Conservation (phyloP, 2,113 vertebrate species). For the Halichoeres trimaculatus region DNA sequence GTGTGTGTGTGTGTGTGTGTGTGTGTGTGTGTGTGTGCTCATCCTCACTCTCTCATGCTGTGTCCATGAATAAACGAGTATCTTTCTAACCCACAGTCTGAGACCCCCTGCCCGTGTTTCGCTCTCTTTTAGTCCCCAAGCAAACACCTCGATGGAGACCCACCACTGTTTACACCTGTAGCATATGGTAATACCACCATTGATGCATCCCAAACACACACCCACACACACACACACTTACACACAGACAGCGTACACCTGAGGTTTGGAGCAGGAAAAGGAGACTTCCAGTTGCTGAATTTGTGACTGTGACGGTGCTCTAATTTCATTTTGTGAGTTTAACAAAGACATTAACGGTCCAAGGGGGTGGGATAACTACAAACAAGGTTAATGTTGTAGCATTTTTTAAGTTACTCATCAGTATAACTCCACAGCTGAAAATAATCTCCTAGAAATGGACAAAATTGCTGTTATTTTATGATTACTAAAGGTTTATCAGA, state of each 20-base stretch:
- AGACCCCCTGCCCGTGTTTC: conserved; percentile 44
- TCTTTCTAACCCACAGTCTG: conserved; percentile 9
- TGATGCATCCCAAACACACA: conserved; percentile 18
- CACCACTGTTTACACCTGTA: conserved; percentile 63
- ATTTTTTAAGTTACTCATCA: too few relatives aligned
- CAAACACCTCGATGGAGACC: conserved; percentile 52
- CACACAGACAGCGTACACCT: conserved; percentile 11
- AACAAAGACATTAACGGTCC: neutral
- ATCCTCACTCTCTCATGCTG: conserved; percentile 29
- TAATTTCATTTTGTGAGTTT: neutral
- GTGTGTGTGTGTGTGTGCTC: conserved; percentile 5
- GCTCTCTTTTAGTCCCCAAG: conserved; percentile 45
- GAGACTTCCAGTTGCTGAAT: conserved; percentile 11
- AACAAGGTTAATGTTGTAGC: too few relatives aligned
- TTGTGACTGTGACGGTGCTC: neutral
- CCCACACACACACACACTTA: neutral
- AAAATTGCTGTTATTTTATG: too few relatives aligned
- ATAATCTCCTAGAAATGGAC: neutral
- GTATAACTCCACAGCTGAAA: neutral
- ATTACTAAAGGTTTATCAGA: too few relatives aligned
- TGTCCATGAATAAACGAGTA: conserved; percentile 46
- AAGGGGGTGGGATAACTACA: neutral
- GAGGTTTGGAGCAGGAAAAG: conserved; percentile 14
- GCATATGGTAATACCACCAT: conserved; percentile 58
- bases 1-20: too few relatives aligned